These are phyloP conservation scores for Eulimnadia texana DNA, from an alignment of 1,140 invertebrate genomes.

Conservation along the genomic window DNA sequence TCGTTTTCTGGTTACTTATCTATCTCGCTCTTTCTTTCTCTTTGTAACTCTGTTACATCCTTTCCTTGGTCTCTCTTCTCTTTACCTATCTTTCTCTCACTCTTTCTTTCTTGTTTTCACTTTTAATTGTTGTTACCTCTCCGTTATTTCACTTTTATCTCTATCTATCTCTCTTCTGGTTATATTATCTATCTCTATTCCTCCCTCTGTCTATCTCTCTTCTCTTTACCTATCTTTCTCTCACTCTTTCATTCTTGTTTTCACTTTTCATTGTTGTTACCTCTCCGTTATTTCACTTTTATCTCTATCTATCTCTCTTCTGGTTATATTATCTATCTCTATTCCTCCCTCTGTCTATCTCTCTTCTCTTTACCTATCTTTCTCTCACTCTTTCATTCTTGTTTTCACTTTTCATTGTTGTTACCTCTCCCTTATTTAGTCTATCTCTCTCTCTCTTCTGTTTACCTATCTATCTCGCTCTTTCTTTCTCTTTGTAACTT, in stretches of 20 bases:
- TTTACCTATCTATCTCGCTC: neutral
- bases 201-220: neutral
- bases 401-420: conserved; percentile 3
- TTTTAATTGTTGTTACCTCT: no score
- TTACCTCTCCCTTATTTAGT: neutral
- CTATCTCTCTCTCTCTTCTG: neutral
- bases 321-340: neutral
- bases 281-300: neutral
- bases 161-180: no score
- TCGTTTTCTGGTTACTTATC: neutral
- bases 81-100: no score
- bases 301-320: neutral
- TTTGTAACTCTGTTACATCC: neutral
- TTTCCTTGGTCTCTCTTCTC: neutral
- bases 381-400: neutral
- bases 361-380: neutral
- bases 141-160: no score
- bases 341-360: neutral
- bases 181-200: no score
- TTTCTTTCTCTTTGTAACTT: neutral
- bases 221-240: neutral
- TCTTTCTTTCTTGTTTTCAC: no score
- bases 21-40: neutral
- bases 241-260: neutral
- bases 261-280: neutral